Base-by-base conservation (phyloP, 2,113 vertebrate species). In the Pleuronectes platessa region DNA sequence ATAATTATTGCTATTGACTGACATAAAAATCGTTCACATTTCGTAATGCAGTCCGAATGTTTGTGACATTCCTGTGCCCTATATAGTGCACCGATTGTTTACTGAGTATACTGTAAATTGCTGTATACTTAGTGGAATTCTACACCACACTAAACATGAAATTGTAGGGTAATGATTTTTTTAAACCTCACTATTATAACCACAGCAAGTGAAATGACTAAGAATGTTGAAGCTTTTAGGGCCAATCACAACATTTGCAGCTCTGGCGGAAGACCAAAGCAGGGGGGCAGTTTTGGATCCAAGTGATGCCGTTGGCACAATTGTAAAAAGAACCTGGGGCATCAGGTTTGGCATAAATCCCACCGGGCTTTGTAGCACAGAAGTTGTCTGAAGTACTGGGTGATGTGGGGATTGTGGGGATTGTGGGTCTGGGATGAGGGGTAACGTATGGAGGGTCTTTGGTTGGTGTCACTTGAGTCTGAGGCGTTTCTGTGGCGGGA, bases 231-330 rank as follows among this genome's bases (percentile, higher is more conserved):
- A n/a, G 4, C 13, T 23, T 31, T 80, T 27, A 87, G 1, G 88
- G 88, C 85, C 89, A 72, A 35, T 68, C 74, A 56, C 93, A 95
- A 75, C 93, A 94, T 35, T 76, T 71, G 69, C 93, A 94, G 58
- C 54, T 61, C 0, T 81, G 45, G 4, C 18, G 18, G 47, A 87
- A 95, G 12, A 92, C 71, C 45, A 92, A 85, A 58, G 15, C 54
- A 35, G 9, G 0, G n/a, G 61, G 18, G 10, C 94, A 95, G 6
- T 11, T 1, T 21, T 67, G 56, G 35, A 90, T 24, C 65, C 31
- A 85, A 3, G 82, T 88, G 1, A 58, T 53, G 3, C 82, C 85
- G 1, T 78, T 47, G 23, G 23, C 72, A 83, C 94, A 95, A 0
- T 1, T 80, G 81, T 90, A 92, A 74, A 88, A 94, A 15, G 78